Conservation (phyloP, 2,888 invertebrate species). For the Chrysopilus asiliformis region DNA sequence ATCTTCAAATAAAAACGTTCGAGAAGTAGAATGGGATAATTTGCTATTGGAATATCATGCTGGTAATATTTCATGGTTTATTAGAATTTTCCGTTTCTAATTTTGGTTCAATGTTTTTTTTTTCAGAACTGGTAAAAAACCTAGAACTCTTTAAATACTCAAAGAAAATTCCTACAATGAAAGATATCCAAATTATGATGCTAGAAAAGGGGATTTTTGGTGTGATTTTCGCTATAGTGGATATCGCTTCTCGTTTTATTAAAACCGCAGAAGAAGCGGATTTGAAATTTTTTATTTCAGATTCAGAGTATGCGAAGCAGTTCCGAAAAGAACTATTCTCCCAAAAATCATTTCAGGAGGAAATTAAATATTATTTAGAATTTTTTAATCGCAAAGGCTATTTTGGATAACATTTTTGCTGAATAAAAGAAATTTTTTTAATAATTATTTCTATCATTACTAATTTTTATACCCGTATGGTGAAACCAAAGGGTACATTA, state of each 20-base stretch:
- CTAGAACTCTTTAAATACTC: constrained; percentile 21
- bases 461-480: too few species aligned
- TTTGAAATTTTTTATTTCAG: constrained; percentile 17
- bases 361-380: constrained; percentile 19
- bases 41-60: constrained; percentile 28
- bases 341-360: constrained; percentile 19
- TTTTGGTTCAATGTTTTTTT: too few species aligned
- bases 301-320: constrained; percentile 13
- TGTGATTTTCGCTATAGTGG: not conserved
- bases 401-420: too few species aligned
- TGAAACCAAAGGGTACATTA: too few species aligned
- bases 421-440: too few species aligned
- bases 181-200: constrained; percentile 26
- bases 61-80: too few species aligned
- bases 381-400: constrained; percentile 25
- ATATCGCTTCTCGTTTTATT: too few species aligned
- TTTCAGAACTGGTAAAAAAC: constrained; percentile 20
- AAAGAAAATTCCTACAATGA: constrained; percentile 21
- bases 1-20: constrained; percentile 23
- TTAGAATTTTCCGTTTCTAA: too few species aligned
- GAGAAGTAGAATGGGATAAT: constrained; percentile 26
- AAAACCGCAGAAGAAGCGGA: constrained; percentile 22
- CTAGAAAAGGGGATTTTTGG: constrained; percentile 12
- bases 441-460: too few species aligned
- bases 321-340: constrained; percentile 17